These are phyloP conservation scores for Formica aserva DNA, from an alignment of 2,888 invertebrate genomes.

Conservation along the genomic window DNA sequence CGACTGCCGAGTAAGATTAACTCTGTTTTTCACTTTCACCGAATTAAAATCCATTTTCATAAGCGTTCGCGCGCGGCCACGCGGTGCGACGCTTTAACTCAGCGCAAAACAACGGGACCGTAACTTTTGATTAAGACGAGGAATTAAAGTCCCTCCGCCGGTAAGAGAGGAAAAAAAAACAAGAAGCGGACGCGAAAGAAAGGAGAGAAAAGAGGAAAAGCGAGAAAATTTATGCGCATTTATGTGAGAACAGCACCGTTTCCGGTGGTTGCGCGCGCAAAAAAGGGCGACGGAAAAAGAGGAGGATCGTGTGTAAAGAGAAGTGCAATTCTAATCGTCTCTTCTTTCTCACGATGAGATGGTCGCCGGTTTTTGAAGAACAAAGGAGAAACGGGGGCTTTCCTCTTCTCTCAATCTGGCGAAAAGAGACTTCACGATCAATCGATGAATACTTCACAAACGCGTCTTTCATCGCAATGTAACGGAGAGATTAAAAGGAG, in stretches of 20 bases:
- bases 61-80: slow-evolving; percentile 46
- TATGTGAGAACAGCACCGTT: slow-evolving; percentile 48
- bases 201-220: neutral
- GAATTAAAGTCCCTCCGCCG: slow-evolving; percentile 65
- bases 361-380: slow-evolving; percentile 52
- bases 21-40: slow-evolving; percentile 65
- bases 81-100: slow-evolving; percentile 62
- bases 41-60: slow-evolving; percentile 72
- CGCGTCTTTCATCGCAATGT: neutral
- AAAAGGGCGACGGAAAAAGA: neutral
- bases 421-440: slow-evolving; percentile 48
- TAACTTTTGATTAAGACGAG: slow-evolving; percentile 75
- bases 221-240: slow-evolving; percentile 57
- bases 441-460: slow-evolving; percentile 50
- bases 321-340: slow-evolving; percentile 55
- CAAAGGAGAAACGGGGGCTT: slow-evolving; percentile 19
- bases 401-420: slow-evolving; percentile 37
- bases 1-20: slow-evolving; percentile 56
- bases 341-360: slow-evolving; percentile 54
- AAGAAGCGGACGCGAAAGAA: neutral
- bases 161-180: slow-evolving; percentile 1
- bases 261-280: slow-evolving; percentile 32
- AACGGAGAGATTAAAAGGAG: neutral
- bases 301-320: slow-evolving; percentile 28
- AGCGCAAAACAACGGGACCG: slow-evolving; percentile 64